Evolutionary conservation across 92 coral and sea anemone genomes (phyloP), one percentile per base, ranked within the genome.

Genomic region (Palythoa grandiflora): DNA sequence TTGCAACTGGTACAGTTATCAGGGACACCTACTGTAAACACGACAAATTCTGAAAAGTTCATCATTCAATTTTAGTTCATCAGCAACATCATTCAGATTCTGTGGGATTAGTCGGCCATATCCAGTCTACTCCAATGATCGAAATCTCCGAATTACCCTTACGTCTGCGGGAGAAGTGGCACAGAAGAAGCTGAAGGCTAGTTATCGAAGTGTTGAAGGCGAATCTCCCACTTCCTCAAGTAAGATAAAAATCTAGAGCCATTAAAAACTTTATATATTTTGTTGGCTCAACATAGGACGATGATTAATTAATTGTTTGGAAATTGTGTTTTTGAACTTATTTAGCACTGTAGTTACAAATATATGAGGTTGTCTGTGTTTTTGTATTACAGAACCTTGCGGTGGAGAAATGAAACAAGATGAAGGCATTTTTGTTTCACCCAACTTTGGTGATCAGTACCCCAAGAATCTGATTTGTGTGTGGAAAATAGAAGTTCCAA

Each of bases 51-150:
- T n/a, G 0, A 16, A 65, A 16, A 65, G 9, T 3, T 74, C 12
- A 48, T 38, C 37, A 73, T 68, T 7, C 77, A 84, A 36, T 38
- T 53, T 19, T 65, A 95, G 98, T 75, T 87, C 92, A 9, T 93
- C 98, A 1, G 55, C 78, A 61, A 10, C 85, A 6, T 70, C 93
- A 21, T 74, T 83, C 10, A 89, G 50, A 1, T 95, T 76, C 80
- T 95, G 98, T 80, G 98, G 98, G 3, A 88, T 84, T 10, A 87
- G 89, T 15, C 90, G 94, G 0, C 98, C 98, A 15, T 93, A 95
- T 61, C 94, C 96, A 5, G 96, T 95, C 28, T 89, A 87, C 71
- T 95, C 94, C 16, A 13, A 44, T 16, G 89, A 77, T 1, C 54
- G 20, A 12, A 68, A 91, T 51, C 87, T 95, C 28, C 72, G 98